Percentiles rank a stretch among this genome's conserved stretches.
These are phyloP conservation scores for Parnassius apollo DNA, from an alignment of 2,888 invertebrate genomes.

Conservation along the genomic window DNA sequence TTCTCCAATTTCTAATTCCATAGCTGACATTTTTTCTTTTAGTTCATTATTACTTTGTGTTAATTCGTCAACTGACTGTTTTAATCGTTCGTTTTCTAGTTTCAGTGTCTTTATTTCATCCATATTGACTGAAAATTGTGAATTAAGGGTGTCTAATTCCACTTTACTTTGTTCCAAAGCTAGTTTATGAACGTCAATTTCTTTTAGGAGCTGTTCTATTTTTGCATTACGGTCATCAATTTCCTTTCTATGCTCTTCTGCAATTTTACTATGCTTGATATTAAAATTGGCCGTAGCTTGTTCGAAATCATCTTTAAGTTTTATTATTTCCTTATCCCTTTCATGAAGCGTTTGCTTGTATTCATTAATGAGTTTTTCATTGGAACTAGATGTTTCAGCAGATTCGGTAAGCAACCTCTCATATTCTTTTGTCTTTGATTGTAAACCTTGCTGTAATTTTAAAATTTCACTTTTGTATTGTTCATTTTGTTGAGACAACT, in stretches of 20 bases:
- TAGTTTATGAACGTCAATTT: constrained; percentile 71
- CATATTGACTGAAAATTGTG: constrained; percentile 67
- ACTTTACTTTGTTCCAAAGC: constrained; percentile 70
- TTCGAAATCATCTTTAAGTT: constrained; percentile 73
- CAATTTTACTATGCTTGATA: constrained; percentile 74
- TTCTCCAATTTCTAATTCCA: constrained; percentile 81
- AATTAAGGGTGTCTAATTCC: constrained; percentile 71
- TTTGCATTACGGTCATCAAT: constrained; percentile 73
- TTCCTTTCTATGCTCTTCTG: constrained; percentile 75
- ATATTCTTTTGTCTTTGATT: constrained; percentile 64
- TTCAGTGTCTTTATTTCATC: constrained; percentile 67
- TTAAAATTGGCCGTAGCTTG: constrained; percentile 72
- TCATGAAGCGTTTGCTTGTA: constrained; percentile 76
- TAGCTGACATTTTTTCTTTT: constrained; percentile 63
- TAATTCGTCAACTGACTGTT: constrained; percentile 65
- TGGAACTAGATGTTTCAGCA: constrained; percentile 56
- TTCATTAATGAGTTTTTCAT: constrained; percentile 68
- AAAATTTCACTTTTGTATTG: constrained; percentile 65
- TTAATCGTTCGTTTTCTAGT: constrained; percentile 68
- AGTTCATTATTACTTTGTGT: constrained; percentile 60
- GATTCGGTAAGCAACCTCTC: constrained; percentile 64
- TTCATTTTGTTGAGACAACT: constrained; percentile 67
- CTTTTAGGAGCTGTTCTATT: constrained; percentile 72
- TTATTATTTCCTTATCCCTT: constrained; percentile 78
- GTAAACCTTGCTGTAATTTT: constrained; percentile 62